phyloP scores from a whole-genome alignment of 2,888 invertebrate genomes.

The Xanthorhoe spadicearia region DNA sequence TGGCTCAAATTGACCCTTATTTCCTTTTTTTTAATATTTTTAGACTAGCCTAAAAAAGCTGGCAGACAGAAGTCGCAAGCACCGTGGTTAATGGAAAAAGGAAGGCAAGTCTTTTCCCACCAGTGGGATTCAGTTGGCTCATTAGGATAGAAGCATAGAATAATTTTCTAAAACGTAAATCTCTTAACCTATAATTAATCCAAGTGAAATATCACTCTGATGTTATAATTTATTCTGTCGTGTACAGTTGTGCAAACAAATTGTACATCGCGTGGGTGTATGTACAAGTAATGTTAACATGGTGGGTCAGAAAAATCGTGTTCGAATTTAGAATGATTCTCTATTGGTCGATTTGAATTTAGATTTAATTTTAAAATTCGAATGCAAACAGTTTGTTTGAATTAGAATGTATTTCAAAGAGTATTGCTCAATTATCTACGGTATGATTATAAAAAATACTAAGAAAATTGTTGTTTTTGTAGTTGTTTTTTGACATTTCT shows the following conservation, averaged over 20 bases:
- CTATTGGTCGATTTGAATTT: constrained; percentile 28
- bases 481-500: too few relatives aligned
- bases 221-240: constrained; percentile 5
- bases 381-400: constrained; percentile 10
- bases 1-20: too few relatives aligned
- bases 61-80: too few relatives aligned
- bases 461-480: too few relatives aligned
- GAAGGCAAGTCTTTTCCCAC: too few relatives aligned
- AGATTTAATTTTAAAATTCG: constrained; percentile 19
- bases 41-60: too few relatives aligned
- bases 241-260: constrained; percentile 50
- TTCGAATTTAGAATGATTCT: constrained; percentile 38
- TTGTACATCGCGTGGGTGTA: constrained; percentile 41
- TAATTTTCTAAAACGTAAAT: background rate
- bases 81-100: too few relatives aligned
- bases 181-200: background rate
- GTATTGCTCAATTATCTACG: background rate
- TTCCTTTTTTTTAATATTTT: too few relatives aligned
- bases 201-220: constrained; percentile 13
- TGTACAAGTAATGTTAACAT: constrained; percentile 23
- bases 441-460: background rate
- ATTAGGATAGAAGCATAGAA: too few relatives aligned
- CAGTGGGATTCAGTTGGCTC: too few relatives aligned
- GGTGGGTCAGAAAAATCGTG: constrained; percentile 36
- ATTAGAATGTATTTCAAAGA: background rate